A percentile compares a stretch with the other conserved stretches of the same genome.
Evolutionary conservation across 2,113 vertebrate genomes (phyloP).

Genomic region (Melanostigma gelatinosum): DNA sequence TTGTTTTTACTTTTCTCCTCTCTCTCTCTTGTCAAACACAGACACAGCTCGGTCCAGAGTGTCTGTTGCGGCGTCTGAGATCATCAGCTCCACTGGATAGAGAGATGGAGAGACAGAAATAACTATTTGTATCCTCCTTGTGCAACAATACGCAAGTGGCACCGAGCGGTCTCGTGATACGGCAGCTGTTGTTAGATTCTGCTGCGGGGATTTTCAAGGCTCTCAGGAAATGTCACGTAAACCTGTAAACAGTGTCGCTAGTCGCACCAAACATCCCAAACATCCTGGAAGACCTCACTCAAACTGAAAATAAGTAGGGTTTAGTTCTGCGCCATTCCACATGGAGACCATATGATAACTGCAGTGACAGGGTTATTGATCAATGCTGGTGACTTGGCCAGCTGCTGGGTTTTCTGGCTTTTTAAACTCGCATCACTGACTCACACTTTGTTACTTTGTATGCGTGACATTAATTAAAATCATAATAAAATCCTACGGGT

Average conservation of each 20-base stretch:
- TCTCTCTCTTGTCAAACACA: conserved; percentile 3
- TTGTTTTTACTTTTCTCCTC: neutral
- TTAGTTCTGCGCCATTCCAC: neutral
- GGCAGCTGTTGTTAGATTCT: conserved; percentile 58
- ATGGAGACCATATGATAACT: neutral
- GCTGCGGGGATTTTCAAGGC: conserved; percentile 42
- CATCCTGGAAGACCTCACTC: neutral
- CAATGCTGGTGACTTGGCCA: conserved; percentile 23
- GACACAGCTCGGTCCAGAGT: neutral
- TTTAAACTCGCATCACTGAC: neutral
- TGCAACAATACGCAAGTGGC: conserved; percentile 51
- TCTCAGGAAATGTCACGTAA: conserved; percentile 6
- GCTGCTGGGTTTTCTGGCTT: neutral
- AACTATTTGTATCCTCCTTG: conserved; percentile 61
- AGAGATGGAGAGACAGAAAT: conserved; percentile 12
- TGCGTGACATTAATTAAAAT: neutral
- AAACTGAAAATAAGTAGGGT: neutral
- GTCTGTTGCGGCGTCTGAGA: conserved; percentile 9
- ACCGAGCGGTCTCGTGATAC: conserved; percentile 57
- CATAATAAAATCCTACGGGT: neutral
- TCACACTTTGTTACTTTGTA: neutral
- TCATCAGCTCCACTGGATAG: conserved; percentile 13
- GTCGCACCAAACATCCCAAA: neutral
- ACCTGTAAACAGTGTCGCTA: neutral
- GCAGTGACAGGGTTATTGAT: conserved; percentile 1